Percentiles rank a stretch among this genome's conserved stretches.
Evolutionary conservation across 2,888 invertebrate genomes (phyloP).

Genomic region (Amblyteles armatorius): DNA sequence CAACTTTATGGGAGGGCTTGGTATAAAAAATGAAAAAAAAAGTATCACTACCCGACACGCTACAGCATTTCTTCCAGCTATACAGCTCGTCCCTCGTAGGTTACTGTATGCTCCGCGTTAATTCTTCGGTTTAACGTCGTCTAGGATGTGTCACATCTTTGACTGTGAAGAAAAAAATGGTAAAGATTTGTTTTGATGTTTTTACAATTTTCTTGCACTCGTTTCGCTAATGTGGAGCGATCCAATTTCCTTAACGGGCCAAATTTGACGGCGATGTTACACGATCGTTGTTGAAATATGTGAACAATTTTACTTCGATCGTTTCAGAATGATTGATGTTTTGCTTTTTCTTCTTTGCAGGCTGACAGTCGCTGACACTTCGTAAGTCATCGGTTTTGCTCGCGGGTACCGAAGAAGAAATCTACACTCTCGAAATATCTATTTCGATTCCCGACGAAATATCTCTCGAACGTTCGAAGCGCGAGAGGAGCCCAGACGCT

Average conservation of each 20-base stretch:
- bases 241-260: neutral
- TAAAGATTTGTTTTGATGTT: too few relatives aligned
- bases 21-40: neutral
- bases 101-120: neutral
- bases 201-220: too few relatives aligned
- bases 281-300: neutral
- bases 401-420: slow-evolving; percentile 36
- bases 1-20: slow-evolving; percentile 1
- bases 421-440: slow-evolving; percentile 39
- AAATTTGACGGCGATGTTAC: neutral
- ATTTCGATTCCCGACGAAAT: slow-evolving; percentile 56
- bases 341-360: neutral
- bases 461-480: slow-evolving; percentile 24
- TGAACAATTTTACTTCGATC: neutral
- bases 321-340: neutral
- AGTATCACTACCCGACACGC: neutral
- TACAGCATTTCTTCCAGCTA: neutral
- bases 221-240: too few relatives aligned
- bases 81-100: neutral
- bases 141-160: too few relatives aligned
- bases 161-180: too few relatives aligned
- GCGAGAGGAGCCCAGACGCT: slow-evolving; percentile 12
- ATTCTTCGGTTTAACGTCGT: too few relatives aligned
- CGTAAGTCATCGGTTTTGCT: slow-evolving; percentile 26
- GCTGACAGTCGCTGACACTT: neutral